Evolutionary conservation across 2,113 vertebrate genomes (phyloP).

Genomic region (Oxygymnocypris stewartii): DNA sequence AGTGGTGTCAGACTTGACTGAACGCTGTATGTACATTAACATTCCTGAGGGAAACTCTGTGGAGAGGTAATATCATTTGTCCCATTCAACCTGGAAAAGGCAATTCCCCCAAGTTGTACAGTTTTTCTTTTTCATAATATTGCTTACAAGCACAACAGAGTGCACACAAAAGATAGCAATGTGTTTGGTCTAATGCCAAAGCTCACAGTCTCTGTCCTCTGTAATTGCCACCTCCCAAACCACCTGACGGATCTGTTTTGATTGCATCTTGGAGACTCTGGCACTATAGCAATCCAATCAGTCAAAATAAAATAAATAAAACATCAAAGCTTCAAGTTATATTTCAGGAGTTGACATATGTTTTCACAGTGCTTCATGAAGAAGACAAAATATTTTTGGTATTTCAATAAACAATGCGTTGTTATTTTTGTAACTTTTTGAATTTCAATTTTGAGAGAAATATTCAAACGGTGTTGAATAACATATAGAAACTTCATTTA

Average conservation of each 20-base stretch:
- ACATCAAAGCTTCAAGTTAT: neutral
- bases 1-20: constrained; percentile 9
- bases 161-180: neutral
- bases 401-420: too few species aligned
- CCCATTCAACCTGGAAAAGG: constrained; percentile 4
- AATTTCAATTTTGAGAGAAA: constrained; percentile 6
- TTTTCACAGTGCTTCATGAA: neutral
- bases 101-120: neutral
- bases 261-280: neutral
- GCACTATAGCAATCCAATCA: constrained; percentile 7
- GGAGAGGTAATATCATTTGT: constrained; percentile 8
- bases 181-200: neutral
- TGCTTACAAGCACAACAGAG: constrained; percentile 17
- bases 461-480: too few species aligned
- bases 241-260: neutral
- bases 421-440: neutral
- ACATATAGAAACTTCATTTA: neutral
- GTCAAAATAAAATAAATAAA: neutral
- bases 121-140: neutral
- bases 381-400: too few species aligned
- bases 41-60: neutral
- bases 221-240: constrained; percentile 12
- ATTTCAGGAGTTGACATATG: neutral
- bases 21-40: neutral
- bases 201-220: constrained; percentile 8